Evolutionary conservation across 2,113 vertebrate species (phyloP), one percentile per base, ranked within the genome.

Genomic region (Otus sunia): DNA sequence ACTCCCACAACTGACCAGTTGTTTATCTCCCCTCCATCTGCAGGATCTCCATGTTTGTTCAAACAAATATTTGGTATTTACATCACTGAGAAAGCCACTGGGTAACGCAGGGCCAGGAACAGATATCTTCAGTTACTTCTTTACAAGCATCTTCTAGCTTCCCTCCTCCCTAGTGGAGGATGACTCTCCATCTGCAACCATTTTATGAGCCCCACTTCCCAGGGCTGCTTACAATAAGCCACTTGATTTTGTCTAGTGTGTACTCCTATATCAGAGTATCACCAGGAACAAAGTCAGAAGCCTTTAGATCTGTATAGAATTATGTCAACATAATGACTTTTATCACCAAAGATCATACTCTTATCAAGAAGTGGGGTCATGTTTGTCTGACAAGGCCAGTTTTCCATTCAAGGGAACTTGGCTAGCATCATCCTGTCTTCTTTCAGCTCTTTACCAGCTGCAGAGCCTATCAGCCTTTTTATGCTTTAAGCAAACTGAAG

Each of bases 131-230:
- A 37, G 20, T 37, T n/a, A 56, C 17, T 55, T 64, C 22, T 77
- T 50, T 11, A 58, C 0, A 0, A 34, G 22, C 5, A 17, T 7
- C 45, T 63, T 76, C 79, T 25, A 58, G 25, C n/a, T 58, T 86
- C 15, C 10, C 6, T 58, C 4, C 39, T 86, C 27, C 17, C 8
- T 37, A 17, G 12, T 59, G 43, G 12, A n/a, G 10, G 53, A 52
- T 41, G 23, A 83, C 22, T 36, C 11, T 29, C 9, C 20, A n/a
- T 49, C 47, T 81, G 23, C 64, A 81, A 36, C 30, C 34, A 34
- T 43, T 84, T 60, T 56, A 15, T 30, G 55, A 74, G 59, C n/a
- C n/a, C n/a, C 32, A 50, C 32, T 56, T 55, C 22, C 20, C 10
- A 12, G 3, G 2, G 9, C 26, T 79, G 50, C 36, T 59, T 80